A percentile compares a stretch with the other conserved stretches of the same genome.
These are phyloP conservation scores for Standfussiana lucernea DNA, from an alignment of 2,888 invertebrate genomes.

Conservation along the genomic window DNA sequence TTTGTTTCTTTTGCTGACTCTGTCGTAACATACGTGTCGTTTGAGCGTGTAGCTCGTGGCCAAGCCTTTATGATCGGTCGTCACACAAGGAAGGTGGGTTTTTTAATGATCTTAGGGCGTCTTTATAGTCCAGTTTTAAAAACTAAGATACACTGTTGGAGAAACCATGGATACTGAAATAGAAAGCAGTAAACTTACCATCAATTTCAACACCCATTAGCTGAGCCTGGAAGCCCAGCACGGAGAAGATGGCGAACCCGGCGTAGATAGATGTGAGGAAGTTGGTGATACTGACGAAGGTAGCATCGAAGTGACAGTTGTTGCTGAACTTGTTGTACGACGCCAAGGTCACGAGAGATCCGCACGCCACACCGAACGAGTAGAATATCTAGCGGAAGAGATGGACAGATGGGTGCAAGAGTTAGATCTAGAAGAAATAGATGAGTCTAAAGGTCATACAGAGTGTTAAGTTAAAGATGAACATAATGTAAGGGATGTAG, in stretches of 20 bases:
- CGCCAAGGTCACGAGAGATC: conserved; percentile 94
- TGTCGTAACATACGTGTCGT: background rate
- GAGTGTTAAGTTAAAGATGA: no score
- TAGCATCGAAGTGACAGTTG: conserved; percentile 93
- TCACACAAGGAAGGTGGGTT: background rate
- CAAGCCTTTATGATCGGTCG: background rate
- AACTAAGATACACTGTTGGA: background rate
- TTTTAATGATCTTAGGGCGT: background rate
- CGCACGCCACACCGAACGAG: conserved; percentile 94
- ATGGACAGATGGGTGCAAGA: no score
- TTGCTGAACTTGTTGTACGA: conserved; percentile 94
- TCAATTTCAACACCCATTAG: conserved; percentile 92
- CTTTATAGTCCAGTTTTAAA: no score
- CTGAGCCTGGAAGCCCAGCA: conserved; percentile 93
- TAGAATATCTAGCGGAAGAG: conserved; percentile 92
- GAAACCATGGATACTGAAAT: background rate
- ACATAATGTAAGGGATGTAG: no score
- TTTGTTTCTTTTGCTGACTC: background rate
- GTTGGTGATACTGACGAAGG: conserved; percentile 93
- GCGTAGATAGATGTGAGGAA: conserved; percentile 94
- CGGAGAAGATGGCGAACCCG: conserved; percentile 94
- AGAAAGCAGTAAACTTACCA: conserved; percentile 74
- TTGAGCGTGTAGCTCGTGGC: no score
- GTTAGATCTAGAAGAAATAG: background rate
- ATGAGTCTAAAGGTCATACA: background rate